phyloP scores from a whole-genome alignment of 2,113 vertebrate species.

The Eurypyga helias region DNA sequence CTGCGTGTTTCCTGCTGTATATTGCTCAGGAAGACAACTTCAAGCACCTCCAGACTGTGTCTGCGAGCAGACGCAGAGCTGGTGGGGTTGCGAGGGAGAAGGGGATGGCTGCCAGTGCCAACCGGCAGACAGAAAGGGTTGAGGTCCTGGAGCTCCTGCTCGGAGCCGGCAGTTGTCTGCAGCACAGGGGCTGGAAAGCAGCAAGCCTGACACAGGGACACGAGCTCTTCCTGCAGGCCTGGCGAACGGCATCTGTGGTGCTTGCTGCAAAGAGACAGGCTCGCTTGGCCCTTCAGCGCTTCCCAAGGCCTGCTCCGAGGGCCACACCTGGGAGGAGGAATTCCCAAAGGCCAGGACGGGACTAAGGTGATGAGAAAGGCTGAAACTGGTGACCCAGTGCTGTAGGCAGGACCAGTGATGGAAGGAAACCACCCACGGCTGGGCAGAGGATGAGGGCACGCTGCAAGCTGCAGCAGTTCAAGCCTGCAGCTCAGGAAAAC shows the following conservation, averaged over 20 bases:
- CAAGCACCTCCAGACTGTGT: neutral
- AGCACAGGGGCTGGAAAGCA: neutral
- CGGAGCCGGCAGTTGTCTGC: neutral
- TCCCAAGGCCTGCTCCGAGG: neutral
- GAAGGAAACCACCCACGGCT: neutral
- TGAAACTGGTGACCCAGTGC: neutral
- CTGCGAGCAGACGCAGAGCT: neutral
- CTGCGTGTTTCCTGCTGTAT: neutral
- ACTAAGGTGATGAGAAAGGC: neutral
- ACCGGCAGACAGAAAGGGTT: neutral
- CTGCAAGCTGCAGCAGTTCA: neutral
- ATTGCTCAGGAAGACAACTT: neutral
- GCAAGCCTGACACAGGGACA: neutral
- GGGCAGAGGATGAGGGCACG: neutral
- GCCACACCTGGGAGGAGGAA: neutral
- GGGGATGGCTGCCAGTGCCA: neutral
- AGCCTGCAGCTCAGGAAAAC: neutral
- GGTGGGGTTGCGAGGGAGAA: neutral
- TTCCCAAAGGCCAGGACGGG: neutral
- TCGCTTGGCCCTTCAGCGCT: fast-evolving
- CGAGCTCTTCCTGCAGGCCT: neutral
- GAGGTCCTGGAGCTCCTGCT: neutral
- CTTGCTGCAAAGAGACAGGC: fast-evolving
- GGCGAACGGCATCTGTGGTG: fast-evolving
- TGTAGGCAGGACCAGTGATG: neutral